Evolutionary conservation across 2,888 invertebrate species (phyloP), one percentile per base, ranked within the genome.

Genomic region (Tachina fera): DNA sequence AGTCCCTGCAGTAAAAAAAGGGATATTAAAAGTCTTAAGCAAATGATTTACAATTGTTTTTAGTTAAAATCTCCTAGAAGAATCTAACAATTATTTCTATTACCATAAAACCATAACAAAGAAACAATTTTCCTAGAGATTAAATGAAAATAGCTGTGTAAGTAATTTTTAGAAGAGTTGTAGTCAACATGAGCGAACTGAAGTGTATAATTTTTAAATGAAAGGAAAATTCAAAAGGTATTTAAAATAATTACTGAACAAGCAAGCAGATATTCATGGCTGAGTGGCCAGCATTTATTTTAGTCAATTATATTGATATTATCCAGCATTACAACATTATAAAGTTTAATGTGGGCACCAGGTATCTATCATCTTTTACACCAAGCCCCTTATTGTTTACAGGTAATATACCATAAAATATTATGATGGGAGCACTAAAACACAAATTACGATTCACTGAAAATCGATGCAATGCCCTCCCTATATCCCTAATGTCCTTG

Each of bases 261-360:
- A 16, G 45, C 31, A 58, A 71, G 22, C n/a, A 22, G 31, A 47
- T 51, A 56, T 65, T 53, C 16, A 56, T 43, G 65, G 45, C 65
- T 56, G 65, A 65, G 31, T 65, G 4, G 31, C 13, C 16, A 56
- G 5, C 13, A 63, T 14, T 75, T 63, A 16, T 63, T 75, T 63
- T 60, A 58, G 16, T n/a, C 22, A 58, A 71, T 9, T 19, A 56
- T 56, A 43, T 43, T 43, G 53, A 70, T 22, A 53, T 45, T 56
- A 53, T 70, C 53, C 6, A 31, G 5, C 6, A 31, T 31, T 6
- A 31, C 31, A 31, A 31, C 31, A 31, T 6, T 6, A 5, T 31
- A 31, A 31, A 31, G 31, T 31, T 31, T 31, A 31, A 31, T 31
- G 31, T 31, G 31, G 31, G 31, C 31, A 31, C 22, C 22, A 2